These are phyloP conservation scores for Stenotaenia linearis DNA, from an alignment of 2,888 invertebrate genomes.

Conservation along the genomic window DNA sequence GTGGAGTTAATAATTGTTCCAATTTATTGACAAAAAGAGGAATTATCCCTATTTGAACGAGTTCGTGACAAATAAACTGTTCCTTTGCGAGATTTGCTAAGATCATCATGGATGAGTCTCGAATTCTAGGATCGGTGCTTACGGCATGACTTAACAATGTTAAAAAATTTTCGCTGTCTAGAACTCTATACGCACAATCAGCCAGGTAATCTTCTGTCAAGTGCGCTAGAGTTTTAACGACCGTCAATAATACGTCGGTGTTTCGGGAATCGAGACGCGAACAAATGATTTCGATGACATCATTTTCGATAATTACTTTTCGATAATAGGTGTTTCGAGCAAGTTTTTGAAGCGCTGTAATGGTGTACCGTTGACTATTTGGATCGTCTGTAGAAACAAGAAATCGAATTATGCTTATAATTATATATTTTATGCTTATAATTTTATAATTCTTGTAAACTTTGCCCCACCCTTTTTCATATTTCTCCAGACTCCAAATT, in stretches of 20 bases:
- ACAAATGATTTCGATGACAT: constrained; percentile 55
- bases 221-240: constrained; percentile 54
- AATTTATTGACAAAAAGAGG: too few species aligned
- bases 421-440: too few species aligned
- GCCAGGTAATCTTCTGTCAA: constrained; percentile 50
- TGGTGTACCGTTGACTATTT: constrained; percentile 44
- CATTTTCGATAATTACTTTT: constrained; percentile 55
- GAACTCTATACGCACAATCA: too few species aligned
- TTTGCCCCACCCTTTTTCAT: constrained; percentile 53
- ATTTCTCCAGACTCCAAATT: constrained; percentile 72
- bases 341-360: constrained; percentile 48
- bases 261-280: constrained; percentile 54
- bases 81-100: too few species aligned
- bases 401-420: constrained; percentile 52
- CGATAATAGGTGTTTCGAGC: constrained; percentile 48
- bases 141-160: too few species aligned
- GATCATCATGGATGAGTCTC: too few species aligned
- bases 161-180: too few species aligned
- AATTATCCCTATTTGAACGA: too few species aligned
- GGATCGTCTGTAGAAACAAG: constrained; percentile 48
- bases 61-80: too few species aligned
- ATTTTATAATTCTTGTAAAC: constrained; percentile 57
- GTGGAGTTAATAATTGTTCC: too few species aligned
- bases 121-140: too few species aligned
- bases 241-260: constrained; percentile 52